Percentiles rank a stretch among this genome's conserved stretches.
These are phyloP conservation scores for Myotis daubentonii DNA, from an alignment of 2,797 vertebrate genomes.

Conservation along the genomic window DNA sequence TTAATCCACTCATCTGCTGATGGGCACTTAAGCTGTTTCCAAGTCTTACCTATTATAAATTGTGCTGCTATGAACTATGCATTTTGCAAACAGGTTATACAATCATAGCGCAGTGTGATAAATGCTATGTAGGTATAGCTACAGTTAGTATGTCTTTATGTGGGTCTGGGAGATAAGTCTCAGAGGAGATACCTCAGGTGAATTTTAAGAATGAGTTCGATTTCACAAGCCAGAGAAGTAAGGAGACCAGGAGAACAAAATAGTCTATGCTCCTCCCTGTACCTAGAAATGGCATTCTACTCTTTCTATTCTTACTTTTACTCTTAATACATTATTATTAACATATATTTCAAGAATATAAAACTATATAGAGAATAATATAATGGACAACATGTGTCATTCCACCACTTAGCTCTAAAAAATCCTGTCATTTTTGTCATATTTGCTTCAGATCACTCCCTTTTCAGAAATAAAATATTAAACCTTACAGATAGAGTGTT, in stretches of 20 bases:
- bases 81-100: neutral
- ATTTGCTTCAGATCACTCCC: neutral
- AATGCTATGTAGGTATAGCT: neutral
- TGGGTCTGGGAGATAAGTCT: neutral
- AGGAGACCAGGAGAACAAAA: neutral
- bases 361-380: neutral
- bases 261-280: neutral
- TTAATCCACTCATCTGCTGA: too few relatives aligned
- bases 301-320: neutral
- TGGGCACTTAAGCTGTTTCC: too few relatives aligned
- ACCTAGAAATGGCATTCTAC: neutral
- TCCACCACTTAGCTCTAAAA: neutral
- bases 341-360: neutral
- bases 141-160: neutral
- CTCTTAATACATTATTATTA: neutral
- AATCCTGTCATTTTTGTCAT: neutral
- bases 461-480: slow-evolving; percentile 1
- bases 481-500: neutral
- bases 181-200: neutral
- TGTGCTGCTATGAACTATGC: too few relatives aligned
- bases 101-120: neutral
- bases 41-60: too few relatives aligned
- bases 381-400: neutral
- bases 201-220: neutral
- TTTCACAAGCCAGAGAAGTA: neutral